phyloP scores from a whole-genome alignment of 2,113 vertebrate species.

The Paraplagusia blochii region DNA sequence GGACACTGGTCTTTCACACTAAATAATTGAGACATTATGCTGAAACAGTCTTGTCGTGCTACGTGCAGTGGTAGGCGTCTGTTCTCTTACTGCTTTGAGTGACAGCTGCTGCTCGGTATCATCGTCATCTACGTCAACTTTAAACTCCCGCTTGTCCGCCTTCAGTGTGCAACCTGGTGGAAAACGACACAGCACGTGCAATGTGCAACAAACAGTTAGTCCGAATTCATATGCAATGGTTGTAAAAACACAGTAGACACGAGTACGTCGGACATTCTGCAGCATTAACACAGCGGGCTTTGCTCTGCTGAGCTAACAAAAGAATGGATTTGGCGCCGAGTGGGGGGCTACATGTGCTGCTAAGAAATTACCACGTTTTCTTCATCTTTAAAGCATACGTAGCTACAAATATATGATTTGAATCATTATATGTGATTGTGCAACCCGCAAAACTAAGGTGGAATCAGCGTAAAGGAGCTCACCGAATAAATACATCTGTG shows the following conservation, averaged over 20 bases:
- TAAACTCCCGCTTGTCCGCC: conserved; percentile 74
- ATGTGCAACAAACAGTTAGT: not conserved
- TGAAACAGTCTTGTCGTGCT: too few species aligned
- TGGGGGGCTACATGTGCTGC: not conserved
- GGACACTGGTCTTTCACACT: too few species aligned
- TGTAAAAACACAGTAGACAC: not conserved
- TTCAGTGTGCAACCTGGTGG: conserved; percentile 73
- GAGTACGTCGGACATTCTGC: not conserved
- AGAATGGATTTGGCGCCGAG: conserved; percentile 52
- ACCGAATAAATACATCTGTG: conserved; percentile 80
- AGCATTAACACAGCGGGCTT: not conserved
- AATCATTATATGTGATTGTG: conserved; percentile 4
- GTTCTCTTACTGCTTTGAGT: conserved; percentile 74
- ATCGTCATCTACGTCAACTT: conserved; percentile 73
- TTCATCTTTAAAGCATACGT: not conserved
- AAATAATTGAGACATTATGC: too few species aligned
- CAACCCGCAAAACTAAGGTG: not conserved
- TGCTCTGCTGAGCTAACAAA: conserved; percentile 47
- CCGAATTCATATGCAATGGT: not conserved
- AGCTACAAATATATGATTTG: not conserved
- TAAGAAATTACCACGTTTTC: too few species aligned
- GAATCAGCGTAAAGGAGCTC: conserved; percentile 41
- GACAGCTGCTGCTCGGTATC: conserved; percentile 80
- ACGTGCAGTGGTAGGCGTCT: not conserved
- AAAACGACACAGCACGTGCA: not conserved